Conservation (phyloP, 2,113 vertebrate species). For the Periophthalmus modestus region DNA sequence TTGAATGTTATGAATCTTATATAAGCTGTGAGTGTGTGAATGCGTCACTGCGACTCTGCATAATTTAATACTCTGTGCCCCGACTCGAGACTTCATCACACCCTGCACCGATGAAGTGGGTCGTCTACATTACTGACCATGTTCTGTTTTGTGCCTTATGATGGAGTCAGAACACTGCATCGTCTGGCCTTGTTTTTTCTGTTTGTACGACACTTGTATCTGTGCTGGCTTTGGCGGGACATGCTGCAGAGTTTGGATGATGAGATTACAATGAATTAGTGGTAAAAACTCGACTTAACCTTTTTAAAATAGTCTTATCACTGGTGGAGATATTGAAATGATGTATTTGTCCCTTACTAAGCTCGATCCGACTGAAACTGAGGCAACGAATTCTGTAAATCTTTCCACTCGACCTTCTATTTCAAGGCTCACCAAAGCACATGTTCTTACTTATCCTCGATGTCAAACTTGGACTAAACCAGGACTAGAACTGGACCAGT, state of each 20-base stretch:
- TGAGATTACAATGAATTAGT: neutral
- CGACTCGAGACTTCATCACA: slow-evolving; percentile 1
- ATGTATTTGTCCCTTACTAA: too few relatives aligned
- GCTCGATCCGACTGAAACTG: too few relatives aligned
- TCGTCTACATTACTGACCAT: neutral
- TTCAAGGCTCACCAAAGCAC: too few relatives aligned
- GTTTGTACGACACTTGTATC: neutral
- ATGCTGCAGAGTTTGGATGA: neutral
- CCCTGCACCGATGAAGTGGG: neutral
- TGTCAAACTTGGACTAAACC: neutral
- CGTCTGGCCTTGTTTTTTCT: neutral
- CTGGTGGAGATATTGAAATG: too few relatives aligned
- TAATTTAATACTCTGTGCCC: slow-evolving; percentile 8
- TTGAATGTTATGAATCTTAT: slow-evolving; percentile 16
- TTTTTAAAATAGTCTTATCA: too few relatives aligned
- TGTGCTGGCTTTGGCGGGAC: neutral
- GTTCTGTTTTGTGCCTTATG: neutral
- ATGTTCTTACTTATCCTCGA: too few relatives aligned
- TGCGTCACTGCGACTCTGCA: slow-evolving; percentile 8
- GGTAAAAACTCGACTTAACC: too few relatives aligned
- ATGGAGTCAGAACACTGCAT: neutral
- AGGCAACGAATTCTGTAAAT: too few relatives aligned
- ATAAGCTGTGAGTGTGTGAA: slow-evolving; percentile 3
- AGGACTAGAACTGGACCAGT: neutral
- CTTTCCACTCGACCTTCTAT: too few relatives aligned